Evolutionary conservation across 35 echinoderm and acorn worm species (phyloP).

Genomic region (Stichopus chloronotus): DNA sequence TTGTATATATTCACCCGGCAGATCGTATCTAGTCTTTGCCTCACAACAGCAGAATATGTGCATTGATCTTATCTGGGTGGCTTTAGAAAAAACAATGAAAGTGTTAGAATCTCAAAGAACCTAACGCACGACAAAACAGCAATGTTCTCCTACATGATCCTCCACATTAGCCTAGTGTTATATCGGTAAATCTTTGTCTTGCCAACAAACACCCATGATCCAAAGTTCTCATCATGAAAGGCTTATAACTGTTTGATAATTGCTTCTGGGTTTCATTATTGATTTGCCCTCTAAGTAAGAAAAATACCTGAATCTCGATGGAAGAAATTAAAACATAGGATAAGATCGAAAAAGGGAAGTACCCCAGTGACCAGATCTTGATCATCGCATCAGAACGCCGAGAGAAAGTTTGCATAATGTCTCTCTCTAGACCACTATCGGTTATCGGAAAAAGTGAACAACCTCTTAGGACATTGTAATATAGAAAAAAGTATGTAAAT

Average conservation of each 20-base stretch:
- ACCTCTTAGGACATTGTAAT: background rate
- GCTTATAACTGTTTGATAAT: background rate
- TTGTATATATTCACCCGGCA: too few species aligned
- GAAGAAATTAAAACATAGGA: conserved; percentile 30
- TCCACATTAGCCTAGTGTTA: too few species aligned
- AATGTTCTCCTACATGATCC: too few species aligned
- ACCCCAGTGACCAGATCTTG: conserved; percentile 19
- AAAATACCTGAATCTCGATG: background rate
- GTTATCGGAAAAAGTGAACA: background rate
- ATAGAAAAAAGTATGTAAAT: background rate
- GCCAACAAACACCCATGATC: too few species aligned
- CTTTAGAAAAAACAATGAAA: too few species aligned
- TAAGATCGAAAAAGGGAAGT: background rate
- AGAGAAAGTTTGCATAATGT: background rate
- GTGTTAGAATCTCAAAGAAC: too few species aligned
- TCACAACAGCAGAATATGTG: too few species aligned
- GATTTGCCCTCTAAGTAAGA: conserved; percentile 31
- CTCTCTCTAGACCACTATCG: background rate
- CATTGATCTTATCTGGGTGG: too few species aligned
- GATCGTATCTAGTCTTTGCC: too few species aligned
- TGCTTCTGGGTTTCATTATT: conserved; percentile 13
- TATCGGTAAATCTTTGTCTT: too few species aligned
- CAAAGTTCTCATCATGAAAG: too few species aligned
- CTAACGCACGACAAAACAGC: too few species aligned
- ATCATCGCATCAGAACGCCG: background rate